Conservation (phyloP, 2,888 invertebrate species). For the Chalcis sispes region DNA sequence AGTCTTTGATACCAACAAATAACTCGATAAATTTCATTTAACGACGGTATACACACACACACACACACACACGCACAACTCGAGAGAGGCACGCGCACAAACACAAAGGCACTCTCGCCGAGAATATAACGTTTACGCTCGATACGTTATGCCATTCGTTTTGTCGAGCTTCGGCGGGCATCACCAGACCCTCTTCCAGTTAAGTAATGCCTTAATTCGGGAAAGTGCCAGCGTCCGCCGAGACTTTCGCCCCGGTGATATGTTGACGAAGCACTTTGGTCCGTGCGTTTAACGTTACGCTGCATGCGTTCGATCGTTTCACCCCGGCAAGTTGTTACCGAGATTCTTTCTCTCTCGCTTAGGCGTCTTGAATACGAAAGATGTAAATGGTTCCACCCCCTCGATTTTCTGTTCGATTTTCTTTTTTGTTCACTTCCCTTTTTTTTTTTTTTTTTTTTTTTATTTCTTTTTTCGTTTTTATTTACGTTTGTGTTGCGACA, state of each 20-base stretch:
- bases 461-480: no score
- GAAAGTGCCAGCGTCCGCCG: slow-evolving; percentile 52
- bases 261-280: slow-evolving; percentile 65
- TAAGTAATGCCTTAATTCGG: slow-evolving; percentile 57
- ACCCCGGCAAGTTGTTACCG: not conserved
- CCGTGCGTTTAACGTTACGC: slow-evolving; percentile 60
- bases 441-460: not conserved
- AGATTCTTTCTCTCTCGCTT: no score
- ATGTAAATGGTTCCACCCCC: not conserved
- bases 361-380: not conserved
- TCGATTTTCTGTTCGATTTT: slow-evolving; percentile 5
- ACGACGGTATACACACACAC: no score
- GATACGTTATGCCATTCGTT: not conserved
- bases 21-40: slow-evolving; percentile 33
- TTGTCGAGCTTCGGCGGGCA: not conserved
- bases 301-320: slow-evolving; percentile 38
- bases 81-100: no score
- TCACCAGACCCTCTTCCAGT: slow-evolving; percentile 1
- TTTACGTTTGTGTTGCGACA: no score
- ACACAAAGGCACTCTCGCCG: no score
- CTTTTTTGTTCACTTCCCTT: not conserved
- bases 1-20: slow-evolving; percentile 13
- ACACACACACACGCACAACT: no score
- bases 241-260: slow-evolving; percentile 33
- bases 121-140: no score